Evolutionary conservation across 2,113 vertebrate genomes (phyloP).

Genomic region (Todiramphus chloris): DNA sequence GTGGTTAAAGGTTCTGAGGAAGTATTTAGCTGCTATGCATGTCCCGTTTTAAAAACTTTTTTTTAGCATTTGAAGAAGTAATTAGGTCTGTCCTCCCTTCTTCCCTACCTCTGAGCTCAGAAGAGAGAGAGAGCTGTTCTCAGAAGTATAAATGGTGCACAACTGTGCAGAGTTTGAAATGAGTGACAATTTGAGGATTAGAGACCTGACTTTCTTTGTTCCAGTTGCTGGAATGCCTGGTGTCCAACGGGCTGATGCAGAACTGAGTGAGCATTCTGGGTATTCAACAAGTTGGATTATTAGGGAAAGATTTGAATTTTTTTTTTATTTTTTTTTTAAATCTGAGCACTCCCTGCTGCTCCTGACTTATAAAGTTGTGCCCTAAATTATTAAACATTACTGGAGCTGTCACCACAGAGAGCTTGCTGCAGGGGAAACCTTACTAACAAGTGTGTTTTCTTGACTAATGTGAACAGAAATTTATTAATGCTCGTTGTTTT

Average conservation of each 20-base stretch:
- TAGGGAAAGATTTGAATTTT: not conserved
- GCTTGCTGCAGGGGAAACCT: not conserved
- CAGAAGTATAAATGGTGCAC: not conserved
- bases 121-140: not conserved
- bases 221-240: not conserved
- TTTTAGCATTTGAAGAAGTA: not conserved
- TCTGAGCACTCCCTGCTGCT: not conserved
- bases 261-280: not conserved
- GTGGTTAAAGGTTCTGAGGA: not conserved
- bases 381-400: not conserved
- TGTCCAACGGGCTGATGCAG: not conserved
- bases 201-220: not conserved
- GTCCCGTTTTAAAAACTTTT: not conserved
- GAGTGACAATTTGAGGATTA: constrained; percentile 21
- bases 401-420: not conserved
- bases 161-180: not conserved
- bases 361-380: not conserved
- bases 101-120: not conserved
- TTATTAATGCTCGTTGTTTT: not conserved
- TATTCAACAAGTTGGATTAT: not conserved
- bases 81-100: not conserved
- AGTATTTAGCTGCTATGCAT: not conserved
- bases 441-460: not conserved
- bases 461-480: not conserved
- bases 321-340: not conserved